A percentile compares a stretch with the other conserved stretches of the same genome.
These are phyloP conservation scores for Stegodyphus dumicola DNA, from an alignment of 1,140 invertebrate genomes.

Conservation along the genomic window DNA sequence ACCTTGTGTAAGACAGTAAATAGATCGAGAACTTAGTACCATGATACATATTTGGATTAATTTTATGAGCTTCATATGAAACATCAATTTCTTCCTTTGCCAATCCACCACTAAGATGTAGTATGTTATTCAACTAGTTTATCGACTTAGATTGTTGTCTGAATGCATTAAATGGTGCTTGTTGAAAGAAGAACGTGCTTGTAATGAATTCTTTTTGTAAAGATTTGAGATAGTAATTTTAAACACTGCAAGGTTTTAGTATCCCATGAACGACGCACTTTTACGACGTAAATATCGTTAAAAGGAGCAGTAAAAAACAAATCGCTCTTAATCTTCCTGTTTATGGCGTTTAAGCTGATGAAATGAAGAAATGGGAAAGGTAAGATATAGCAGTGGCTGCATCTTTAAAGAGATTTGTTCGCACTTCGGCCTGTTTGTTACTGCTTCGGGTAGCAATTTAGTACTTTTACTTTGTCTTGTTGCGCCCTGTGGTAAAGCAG, in stretches of 20 bases:
- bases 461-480: neutral
- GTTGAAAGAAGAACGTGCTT: neutral
- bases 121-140: too few species aligned
- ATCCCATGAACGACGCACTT: neutral
- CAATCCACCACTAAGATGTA: too few species aligned
- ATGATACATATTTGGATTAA: too few species aligned
- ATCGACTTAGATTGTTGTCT: too few species aligned
- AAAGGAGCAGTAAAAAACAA: slow-evolving; percentile 17
- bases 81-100: too few species aligned
- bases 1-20: too few species aligned
- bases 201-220: slow-evolving; percentile 14
- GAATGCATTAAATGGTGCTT: too few species aligned
- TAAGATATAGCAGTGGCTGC: neutral
- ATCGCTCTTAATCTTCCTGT: slow-evolving; percentile 20
- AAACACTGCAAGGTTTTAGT: slow-evolving; percentile 7
- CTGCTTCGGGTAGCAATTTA: neutral
- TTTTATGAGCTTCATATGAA: too few species aligned
- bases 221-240: slow-evolving; percentile 11
- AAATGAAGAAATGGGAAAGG: neutral
- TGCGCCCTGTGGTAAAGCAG: too few species aligned
- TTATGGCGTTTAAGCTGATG: neutral
- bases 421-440: neutral
- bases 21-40: too few species aligned
- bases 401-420: neutral
- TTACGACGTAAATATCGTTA: slow-evolving; percentile 28